Base-by-base conservation (phyloP, 2,113 vertebrate genomes). In the Grammomys surdaster region DNA sequence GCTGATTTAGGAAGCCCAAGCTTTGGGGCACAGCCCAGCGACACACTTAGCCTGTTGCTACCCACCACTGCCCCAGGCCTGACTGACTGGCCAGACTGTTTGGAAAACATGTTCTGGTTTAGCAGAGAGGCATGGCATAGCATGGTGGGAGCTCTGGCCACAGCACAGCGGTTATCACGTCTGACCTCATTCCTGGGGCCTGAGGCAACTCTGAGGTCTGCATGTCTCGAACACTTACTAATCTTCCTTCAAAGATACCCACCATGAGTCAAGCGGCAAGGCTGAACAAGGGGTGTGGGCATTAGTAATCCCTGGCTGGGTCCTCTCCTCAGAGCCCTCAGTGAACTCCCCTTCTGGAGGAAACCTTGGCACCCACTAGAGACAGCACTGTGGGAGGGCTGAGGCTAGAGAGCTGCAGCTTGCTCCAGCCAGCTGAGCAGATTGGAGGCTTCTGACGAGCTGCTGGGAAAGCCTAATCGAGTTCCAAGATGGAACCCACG, bases 151-250 rank as follows among this genome's bases (percentile, higher is more conserved):
- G 43, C 73, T 87, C 43, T 63, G 94, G 93, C 93, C 84, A 73
- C 87, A 95, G 86, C 67, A 36, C 58, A 94, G 72, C 9, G 0
- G 73, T 65, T 78, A 78, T 51, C 69, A 73, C 20, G 20, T 92
- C 90, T 96, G 93, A 96, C 93, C 96, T 97, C 84, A 31, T 96
- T 96, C 94, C 90, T 76, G 36, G 87, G 90, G 48, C 95, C 95
- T 54, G 65, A 93, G 87, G 96, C 84, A 88, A 84, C 80, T 95
- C 75, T 13, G 77, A 89, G 87, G 77, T 67, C 93, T 81, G 82
- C 54, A 43, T 67, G 78, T 84, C 91, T 95, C 11, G 1, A 84
- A 91, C 46, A 75, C 54, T 93, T 56, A 85, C 88, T 96, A 72
- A 90, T 75, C 88, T 97, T 96, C 58, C 84, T 95, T 94, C 94